Evolutionary conservation across 2,888 invertebrate genomes (phyloP), one percentile per base, ranked within the genome.

Genomic region (Aleiodes alternator): DNA sequence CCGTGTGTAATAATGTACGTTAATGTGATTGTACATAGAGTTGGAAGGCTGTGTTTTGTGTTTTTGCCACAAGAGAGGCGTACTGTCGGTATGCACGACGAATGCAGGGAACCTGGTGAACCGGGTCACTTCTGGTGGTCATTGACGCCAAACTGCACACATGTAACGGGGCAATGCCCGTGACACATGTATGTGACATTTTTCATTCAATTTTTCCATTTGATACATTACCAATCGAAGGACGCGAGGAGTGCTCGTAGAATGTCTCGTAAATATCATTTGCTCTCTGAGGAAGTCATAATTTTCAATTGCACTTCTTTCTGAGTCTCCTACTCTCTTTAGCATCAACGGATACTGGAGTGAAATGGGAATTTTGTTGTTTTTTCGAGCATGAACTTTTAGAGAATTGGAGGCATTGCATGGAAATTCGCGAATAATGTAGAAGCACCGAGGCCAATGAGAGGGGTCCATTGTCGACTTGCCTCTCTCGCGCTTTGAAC

Each of bases 381-480:
- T 61, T 61, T 43, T 38, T 61, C n/a, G n/a, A n/a, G 16, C 5
- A 16, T 16, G n/a, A 48, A n/a, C 43, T 64, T 9, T 64, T 64
- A 23, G 3, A 43, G 43, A 43, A 48, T 23, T 11, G 7, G 23
- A 29, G 14, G 56, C 4, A 16, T 56, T 16, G 55, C 14, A 55
- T 38, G 61, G 38, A 61, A 61, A 61, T 61, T 43, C 8, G 23
- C 23, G 43, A 14, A 11, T 38, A 8, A 38, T 38, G 8, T 5
- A 38, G 29, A 43, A 11, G 61, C 43, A 74, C 70, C 2, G 38
- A 14, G 12, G 70, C 23, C 57, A 70, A 56, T 56, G 50, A 48
- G 43, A 55, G 6, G n/a, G 48, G 48, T 56, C 76, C 69, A 76
- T 76, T 72, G 71, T 75, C 72, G 56, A 76, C 70, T 31, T 55